A percentile compares a stretch with the other conserved stretches of the same genome.
These are phyloP conservation scores for Microcaecilia unicolor DNA, from an alignment of 2,797 vertebrate species.

Conservation along the genomic window DNA sequence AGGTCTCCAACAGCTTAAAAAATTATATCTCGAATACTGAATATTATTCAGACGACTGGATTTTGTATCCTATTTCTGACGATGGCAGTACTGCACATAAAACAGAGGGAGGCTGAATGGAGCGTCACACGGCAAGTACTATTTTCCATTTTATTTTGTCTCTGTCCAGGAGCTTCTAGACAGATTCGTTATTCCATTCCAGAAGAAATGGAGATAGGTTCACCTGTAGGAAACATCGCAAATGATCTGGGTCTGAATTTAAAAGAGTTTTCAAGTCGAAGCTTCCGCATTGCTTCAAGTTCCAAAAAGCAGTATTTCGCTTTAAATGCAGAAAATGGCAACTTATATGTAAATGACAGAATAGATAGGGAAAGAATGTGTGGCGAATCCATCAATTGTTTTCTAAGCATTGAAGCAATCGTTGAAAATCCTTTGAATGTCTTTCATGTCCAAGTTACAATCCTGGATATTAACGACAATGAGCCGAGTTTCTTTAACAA, in stretches of 20 bases:
- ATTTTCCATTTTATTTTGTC: constrained; percentile 13
- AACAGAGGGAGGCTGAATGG: not conserved
- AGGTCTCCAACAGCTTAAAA: too few relatives aligned
- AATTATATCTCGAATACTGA: too few relatives aligned
- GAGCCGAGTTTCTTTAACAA: constrained; percentile 18
- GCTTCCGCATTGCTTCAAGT: constrained; percentile 17
- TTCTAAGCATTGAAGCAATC: constrained; percentile 25
- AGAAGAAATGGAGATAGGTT: constrained; percentile 43
- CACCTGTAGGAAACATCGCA: constrained; percentile 45
- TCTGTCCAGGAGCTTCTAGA: not conserved
- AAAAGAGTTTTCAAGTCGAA: constrained; percentile 1
- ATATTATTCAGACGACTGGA: too few relatives aligned
- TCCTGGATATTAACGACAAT: constrained; percentile 37
- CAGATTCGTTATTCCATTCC: constrained; percentile 45
- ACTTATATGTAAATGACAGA: constrained; percentile 16
- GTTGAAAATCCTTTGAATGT: constrained; percentile 31
- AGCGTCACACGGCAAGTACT: constrained; percentile 17
- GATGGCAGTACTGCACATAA: not conserved
- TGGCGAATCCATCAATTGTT: constrained; percentile 6
- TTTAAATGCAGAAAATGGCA: constrained; percentile 10
- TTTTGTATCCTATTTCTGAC: not conserved
- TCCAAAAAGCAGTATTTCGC: constrained; percentile 22
- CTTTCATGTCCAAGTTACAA: constrained; percentile 26
- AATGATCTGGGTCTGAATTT: constrained; percentile 25
- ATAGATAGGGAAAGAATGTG: constrained; percentile 35